Evolutionary conservation across 2,113 vertebrate species (phyloP).

Genomic region (Gila orcuttii): DNA sequence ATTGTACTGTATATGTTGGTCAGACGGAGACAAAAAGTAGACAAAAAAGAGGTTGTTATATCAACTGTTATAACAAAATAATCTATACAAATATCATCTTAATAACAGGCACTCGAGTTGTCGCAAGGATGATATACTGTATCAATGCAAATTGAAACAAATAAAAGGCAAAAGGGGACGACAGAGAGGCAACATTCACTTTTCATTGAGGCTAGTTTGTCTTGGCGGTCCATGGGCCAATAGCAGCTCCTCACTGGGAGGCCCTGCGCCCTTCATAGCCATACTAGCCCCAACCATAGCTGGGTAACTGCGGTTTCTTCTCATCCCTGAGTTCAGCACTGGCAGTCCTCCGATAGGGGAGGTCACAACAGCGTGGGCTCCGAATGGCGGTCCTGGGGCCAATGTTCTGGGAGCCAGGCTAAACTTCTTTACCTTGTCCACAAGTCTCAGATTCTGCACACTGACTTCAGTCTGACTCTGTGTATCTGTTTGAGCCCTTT

Average conservation of each 20-base stretch:
- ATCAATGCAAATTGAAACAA: conserved; percentile 36
- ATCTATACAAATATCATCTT: conserved; percentile 53
- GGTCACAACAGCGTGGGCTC: conserved; percentile 72
- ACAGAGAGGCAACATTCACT: conserved; percentile 43
- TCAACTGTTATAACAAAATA: conserved; percentile 58
- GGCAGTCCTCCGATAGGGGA: conserved; percentile 82
- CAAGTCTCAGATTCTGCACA: conserved; percentile 87
- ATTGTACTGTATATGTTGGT: conserved; percentile 22
- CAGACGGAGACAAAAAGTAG: not conserved
- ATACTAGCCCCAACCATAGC: conserved; percentile 96
- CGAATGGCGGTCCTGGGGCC: conserved; percentile 73
- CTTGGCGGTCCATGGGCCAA: conserved; percentile 80
- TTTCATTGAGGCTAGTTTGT: conserved; percentile 81
- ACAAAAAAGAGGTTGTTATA: conserved; percentile 32
- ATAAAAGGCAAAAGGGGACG: not conserved
- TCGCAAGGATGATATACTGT: conserved; percentile 64
- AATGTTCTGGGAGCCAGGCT: conserved; percentile 71
- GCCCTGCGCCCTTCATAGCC: conserved; percentile 92
- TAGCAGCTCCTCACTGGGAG: conserved; percentile 82
- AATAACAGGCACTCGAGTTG: conserved; percentile 82
- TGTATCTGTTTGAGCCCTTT: conserved; percentile 70
- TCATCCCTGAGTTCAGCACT: conserved; percentile 83
- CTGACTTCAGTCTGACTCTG: conserved; percentile 87
- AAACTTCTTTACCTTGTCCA: conserved; percentile 94
- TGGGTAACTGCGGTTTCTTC: conserved; percentile 93